These are phyloP conservation scores for Muscidifurax raptorellus DNA, from an alignment of 1,140 invertebrate species.

Conservation along the genomic window DNA sequence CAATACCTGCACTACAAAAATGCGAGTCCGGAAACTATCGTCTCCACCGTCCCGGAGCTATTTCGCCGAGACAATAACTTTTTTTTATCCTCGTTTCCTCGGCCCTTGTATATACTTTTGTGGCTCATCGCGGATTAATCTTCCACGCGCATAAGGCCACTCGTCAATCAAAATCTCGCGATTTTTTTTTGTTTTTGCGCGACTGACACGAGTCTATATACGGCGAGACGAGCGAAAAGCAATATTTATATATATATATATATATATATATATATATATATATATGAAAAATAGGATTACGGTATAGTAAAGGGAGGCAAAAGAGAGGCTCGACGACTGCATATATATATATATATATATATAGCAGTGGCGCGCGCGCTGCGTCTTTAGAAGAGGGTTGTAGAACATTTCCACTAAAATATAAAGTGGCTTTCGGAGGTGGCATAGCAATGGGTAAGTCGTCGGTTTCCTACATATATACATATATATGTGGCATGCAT, in stretches of 20 bases:
- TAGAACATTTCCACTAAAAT: constrained; percentile 74
- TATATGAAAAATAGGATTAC: constrained; percentile 19
- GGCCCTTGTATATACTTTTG: constrained; percentile 30
- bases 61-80: constrained; percentile 54
- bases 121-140: constrained; percentile 40
- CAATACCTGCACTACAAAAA: constrained; percentile 62
- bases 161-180: constrained; percentile 33
- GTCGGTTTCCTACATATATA: not conserved
- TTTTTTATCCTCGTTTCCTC: constrained; percentile 42
- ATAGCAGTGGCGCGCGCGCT: constrained; percentile 33
- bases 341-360: not conserved
- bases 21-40: constrained; percentile 56
- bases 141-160: not conserved
- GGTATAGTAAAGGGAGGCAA: constrained; percentile 14
- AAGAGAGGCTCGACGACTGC: not conserved
- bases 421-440: constrained; percentile 73
- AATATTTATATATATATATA: constrained; percentile 4
- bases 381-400: constrained; percentile 69
- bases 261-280: not conserved
- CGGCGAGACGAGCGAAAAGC: not conserved
- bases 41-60: constrained; percentile 21
- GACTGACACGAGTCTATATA: not conserved
- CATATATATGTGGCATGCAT: not conserved
- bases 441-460: constrained; percentile 68
- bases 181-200: not conserved